Percentiles rank a stretch among this genome's conserved stretches.
Conservation (phyloP, 2,113 vertebrate species). For the Tupaia chinensis region DNA sequence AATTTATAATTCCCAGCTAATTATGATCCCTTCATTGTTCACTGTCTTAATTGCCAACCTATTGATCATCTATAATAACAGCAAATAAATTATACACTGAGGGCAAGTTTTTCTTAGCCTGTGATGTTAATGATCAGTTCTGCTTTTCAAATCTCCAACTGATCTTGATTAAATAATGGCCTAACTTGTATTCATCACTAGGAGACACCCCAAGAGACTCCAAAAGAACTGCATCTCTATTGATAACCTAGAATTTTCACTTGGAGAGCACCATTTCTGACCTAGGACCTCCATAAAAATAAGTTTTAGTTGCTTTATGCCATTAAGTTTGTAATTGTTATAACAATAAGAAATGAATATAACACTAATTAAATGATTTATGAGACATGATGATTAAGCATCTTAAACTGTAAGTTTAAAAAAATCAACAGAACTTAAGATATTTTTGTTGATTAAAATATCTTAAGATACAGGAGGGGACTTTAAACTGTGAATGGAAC, state of each 20-base stretch:
- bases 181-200: background rate
- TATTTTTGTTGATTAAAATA: background rate
- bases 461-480: too few relatives aligned
- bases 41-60: background rate
- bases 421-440: background rate
- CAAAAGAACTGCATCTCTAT: background rate
- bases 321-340: background rate
- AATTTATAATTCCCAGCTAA: slow-evolving; percentile 26
- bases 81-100: background rate
- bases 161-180: background rate
- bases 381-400: background rate
- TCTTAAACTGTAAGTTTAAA: background rate
- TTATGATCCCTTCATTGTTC: background rate
- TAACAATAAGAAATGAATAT: background rate
- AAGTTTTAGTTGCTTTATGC: background rate
- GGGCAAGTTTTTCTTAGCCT: background rate
- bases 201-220: background rate
- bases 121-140: background rate
- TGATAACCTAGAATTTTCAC: background rate
- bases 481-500: too few relatives aligned
- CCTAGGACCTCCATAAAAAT: background rate
- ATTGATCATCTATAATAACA: background rate
- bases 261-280: background rate
- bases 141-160: background rate
- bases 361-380: background rate